Conservation (phyloP, 1,140 invertebrate species). For the Zaprionus capensis region DNA sequence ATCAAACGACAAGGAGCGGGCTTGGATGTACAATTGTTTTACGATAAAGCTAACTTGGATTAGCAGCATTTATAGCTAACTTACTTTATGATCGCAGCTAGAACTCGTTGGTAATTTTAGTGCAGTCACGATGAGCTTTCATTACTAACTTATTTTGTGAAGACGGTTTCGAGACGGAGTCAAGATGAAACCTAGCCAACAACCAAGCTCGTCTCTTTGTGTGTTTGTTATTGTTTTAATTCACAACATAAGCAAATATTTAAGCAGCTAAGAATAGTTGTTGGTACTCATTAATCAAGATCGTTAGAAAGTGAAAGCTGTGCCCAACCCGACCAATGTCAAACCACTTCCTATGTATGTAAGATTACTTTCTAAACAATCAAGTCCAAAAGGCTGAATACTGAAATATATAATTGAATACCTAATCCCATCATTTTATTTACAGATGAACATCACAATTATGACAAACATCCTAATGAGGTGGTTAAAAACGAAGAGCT, state of each 20-base stretch:
- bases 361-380: conserved; percentile 13
- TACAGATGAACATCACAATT: conserved; percentile 86
- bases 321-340: conserved; percentile 25
- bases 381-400: background rate
- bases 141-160: too few relatives aligned
- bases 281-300: background rate
- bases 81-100: too few relatives aligned
- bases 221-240: background rate
- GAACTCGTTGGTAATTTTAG: too few relatives aligned
- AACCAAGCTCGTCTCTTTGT: background rate
- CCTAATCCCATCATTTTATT: conserved; percentile 8
- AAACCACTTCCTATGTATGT: conserved; percentile 47
- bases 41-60: too few relatives aligned
- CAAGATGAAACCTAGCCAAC: too few relatives aligned
- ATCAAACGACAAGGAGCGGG: too few relatives aligned
- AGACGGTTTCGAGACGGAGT: too few relatives aligned
- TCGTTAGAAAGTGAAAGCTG: background rate
- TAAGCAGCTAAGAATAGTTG: background rate
- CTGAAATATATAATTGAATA: background rate
- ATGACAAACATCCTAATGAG: conserved; percentile 95
- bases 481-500: conserved; percentile 96
- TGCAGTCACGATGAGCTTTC: too few relatives aligned
- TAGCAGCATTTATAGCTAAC: too few relatives aligned
- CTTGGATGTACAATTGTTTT: too few relatives aligned
- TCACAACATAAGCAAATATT: background rate